Base-by-base conservation (phyloP, 2,888 invertebrate genomes). In the Drosophila imparisetae region DNA sequence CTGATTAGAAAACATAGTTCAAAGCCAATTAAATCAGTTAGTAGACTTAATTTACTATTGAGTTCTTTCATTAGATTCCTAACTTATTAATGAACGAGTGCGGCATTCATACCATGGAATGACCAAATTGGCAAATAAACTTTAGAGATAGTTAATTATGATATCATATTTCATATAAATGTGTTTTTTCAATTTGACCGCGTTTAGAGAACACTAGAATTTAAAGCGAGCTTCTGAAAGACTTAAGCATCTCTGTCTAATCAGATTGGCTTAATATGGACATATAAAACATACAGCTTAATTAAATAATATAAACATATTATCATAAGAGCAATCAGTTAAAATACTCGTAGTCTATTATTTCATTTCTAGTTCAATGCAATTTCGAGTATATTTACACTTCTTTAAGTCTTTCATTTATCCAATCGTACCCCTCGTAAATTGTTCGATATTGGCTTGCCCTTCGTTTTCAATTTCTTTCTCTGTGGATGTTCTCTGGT, bases 381-480 rank as follows among this genome's bases (percentile, higher is more conserved):
- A 55, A n/a, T 27, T n/a, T 7, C 32, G n/a, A 55, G 50, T 50
- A 27, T 5, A 24, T 61, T 55, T 55, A 21, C 8, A 21, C 5
- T 4, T 36, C 24, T 54, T 55, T 63, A 50, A 64, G 54, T 60
- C 24, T 32, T 72, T 53, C 32, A 32, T 36, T 66, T 45, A n/a
- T 27, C 21, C 27, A 55, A 67, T n/a, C 4, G 24, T 29, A 30
- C 1, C 2, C 29, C 15, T 71, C 66, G 68, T 78, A 75, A 72
- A 68, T 79, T 61, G 27, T 32, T 29, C 30, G 30, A 49, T 32
- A 42, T 65, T 73, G 54, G 49, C 42, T 69, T 38, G 68, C 38
- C 52, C 72, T 72, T 78, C 67, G 32, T 58, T 84, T 82, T 82
- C 87, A 87, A 78, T 78, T 84, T 70, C 72, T 58, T 59, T 62